Evolutionary conservation across 2,888 invertebrate species (phyloP).

Genomic region (Tenthredo distinguenda): DNA sequence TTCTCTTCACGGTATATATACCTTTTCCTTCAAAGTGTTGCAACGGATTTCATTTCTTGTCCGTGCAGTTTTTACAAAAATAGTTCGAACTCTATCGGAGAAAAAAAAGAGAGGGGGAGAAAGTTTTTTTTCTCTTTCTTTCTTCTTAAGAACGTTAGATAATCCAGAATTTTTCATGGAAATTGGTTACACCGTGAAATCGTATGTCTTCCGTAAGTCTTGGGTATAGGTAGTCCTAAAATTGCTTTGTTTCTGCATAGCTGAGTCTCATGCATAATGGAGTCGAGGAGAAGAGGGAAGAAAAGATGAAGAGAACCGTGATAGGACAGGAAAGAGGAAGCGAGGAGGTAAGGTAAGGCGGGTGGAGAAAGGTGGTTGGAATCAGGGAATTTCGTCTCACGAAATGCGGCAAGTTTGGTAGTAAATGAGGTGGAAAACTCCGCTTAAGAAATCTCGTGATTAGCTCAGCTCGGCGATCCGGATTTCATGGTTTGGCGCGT

Average conservation of each 20-base stretch:
- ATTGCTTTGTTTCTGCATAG: conserved; percentile 19
- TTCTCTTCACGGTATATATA: background rate
- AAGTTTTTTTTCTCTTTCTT: background rate
- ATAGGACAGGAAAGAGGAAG: background rate
- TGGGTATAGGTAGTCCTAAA: background rate
- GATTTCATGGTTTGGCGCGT: conserved; percentile 1
- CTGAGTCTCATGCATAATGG: conserved; percentile 13
- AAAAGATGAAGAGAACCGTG: background rate
- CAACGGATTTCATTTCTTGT: background rate
- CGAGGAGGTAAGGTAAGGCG: background rate
- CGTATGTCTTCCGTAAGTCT: background rate
- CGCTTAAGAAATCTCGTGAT: conserved; percentile 33
- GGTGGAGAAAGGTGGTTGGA: conserved; percentile 32
- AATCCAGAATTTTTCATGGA: background rate
- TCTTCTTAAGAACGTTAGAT: background rate
- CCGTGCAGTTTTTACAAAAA: too few relatives aligned
- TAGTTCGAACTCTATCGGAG: too few relatives aligned
- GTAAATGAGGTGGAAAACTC: conserved; percentile 38
- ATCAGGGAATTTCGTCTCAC: conserved; percentile 22
- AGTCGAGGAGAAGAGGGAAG: conserved; percentile 1
- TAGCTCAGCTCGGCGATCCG: conserved; percentile 18
- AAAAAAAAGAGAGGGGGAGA: too few relatives aligned
- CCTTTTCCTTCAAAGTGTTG: background rate
- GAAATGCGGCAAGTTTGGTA: conserved; percentile 24
- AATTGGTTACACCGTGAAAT: background rate